A percentile compares a stretch with the other conserved stretches of the same genome.
Conservation (phyloP, 2,888 invertebrate genomes). For the Smittia aterrima region DNA sequence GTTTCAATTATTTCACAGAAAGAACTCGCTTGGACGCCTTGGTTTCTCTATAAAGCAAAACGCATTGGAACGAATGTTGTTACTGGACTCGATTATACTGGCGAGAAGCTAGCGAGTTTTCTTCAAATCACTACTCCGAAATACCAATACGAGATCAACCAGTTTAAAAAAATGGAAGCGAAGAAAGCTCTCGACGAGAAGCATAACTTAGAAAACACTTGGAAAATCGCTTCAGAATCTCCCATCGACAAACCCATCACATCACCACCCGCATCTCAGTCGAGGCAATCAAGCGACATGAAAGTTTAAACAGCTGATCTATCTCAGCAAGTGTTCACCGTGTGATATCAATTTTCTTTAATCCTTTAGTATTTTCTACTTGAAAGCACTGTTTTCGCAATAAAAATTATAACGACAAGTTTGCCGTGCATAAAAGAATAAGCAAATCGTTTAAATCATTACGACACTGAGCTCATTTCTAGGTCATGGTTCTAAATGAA, state of each 20-base stretch:
- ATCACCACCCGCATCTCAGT: neutral
- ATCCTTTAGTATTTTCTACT: too few species aligned
- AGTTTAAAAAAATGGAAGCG: slow-evolving; percentile 12
- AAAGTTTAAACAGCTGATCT: too few species aligned
- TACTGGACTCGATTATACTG: slow-evolving; percentile 59
- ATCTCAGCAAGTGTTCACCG: too few species aligned
- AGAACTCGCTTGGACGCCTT: neutral
- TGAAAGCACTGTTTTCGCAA: too few species aligned
- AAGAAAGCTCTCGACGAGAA: neutral
- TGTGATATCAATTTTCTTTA: too few species aligned
- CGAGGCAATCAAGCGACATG: too few species aligned
- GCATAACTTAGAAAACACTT: neutral
- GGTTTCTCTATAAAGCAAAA: neutral
- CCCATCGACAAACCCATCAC: neutral
- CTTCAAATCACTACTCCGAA: slow-evolving; percentile 45
- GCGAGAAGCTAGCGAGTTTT: slow-evolving; percentile 62
- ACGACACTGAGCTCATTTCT: slow-evolving; percentile 14
- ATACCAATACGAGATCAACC: slow-evolving; percentile 25
- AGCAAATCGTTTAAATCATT: too few species aligned
- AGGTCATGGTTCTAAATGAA: slow-evolving; percentile 32
- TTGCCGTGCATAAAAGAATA: neutral
- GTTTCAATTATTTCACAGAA: too few species aligned
- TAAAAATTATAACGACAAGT: too few species aligned
- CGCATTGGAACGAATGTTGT: neutral
- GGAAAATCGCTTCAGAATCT: neutral